Evolutionary conservation across 2,113 vertebrate species (phyloP), one percentile per base, ranked within the genome.

Genomic region (Labeo rohita): DNA sequence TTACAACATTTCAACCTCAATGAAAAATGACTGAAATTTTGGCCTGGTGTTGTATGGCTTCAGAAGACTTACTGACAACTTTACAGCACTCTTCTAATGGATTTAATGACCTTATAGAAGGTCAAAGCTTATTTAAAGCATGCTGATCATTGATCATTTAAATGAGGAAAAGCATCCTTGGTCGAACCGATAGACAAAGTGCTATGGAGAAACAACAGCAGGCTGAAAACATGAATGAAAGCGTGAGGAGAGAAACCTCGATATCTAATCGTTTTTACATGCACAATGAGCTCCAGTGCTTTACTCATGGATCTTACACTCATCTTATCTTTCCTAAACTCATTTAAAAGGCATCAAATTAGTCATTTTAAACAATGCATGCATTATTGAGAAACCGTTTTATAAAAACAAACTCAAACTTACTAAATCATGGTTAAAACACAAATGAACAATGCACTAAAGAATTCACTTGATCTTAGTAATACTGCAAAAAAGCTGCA

Each of bases 321-420:
- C 15, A 68, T 82, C 11, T 50, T 82, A 82, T 28, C 63, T 36
- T 50, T 70, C n/a, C 63, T 52, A 10, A 82, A 70, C 80, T 82
- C 47, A 70, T 52, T 82, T 52, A 68, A 36, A 36, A 68, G 63
- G 63, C 63, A 36, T 70, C 63, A n/a, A 63, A 81, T 81, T 81
- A 82, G 45, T 50, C 28, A 2, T 28, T 47, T 16, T 12, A 52
- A 70, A 70, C 47, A 39, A 52, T 34, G 75, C 28, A 54, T 36
- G 49, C 49, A 28, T 16, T 77, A 77, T 75, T 75, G 12, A 74
- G n/a, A 10, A 74, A 6, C 21, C 15, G n/a, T 16, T 63, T 36
- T 16, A 47, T 0, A 1, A 13, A 63, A 80, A 28, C 79, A 65
- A 65, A 65, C n/a, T 80, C 39, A 80, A 66, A 80, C 59, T 10